phyloP scores from a whole-genome alignment of 2,113 vertebrate genomes.

The Heliornis fulica region DNA sequence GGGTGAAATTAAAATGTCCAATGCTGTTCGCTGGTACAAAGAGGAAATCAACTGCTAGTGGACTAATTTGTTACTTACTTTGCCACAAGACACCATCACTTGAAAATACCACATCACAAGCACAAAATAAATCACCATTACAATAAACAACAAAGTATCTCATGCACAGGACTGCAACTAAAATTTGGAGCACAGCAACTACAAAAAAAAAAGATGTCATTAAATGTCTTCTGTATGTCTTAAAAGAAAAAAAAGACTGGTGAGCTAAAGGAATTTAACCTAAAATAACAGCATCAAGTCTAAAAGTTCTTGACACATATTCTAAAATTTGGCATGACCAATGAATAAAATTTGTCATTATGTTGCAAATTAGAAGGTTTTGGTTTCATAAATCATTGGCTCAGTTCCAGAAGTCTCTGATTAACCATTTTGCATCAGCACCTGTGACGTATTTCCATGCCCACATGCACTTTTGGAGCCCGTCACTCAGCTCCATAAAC shows the following conservation, averaged over 20 bases:
- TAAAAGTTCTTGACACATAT: neutral
- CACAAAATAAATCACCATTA: conserved; percentile 43
- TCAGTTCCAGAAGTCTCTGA: conserved; percentile 17
- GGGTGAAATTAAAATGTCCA: neutral
- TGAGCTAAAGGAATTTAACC: conserved; percentile 22
- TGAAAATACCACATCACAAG: conserved; percentile 43
- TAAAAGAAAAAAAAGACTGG: neutral
- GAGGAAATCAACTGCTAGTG: neutral
- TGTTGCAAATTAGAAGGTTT: neutral
- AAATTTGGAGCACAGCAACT: conserved; percentile 38
- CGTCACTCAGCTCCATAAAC: conserved; percentile 53
- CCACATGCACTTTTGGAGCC: conserved; percentile 68
- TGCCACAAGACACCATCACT: conserved; percentile 51
- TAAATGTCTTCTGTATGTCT: neutral
- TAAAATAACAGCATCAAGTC: neutral
- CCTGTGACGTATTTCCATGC: conserved; percentile 63
- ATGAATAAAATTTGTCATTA: neutral
- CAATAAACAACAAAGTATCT: conserved; percentile 5
- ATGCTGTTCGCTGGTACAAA: neutral
- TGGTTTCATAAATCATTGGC: neutral
- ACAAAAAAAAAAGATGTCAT: neutral
- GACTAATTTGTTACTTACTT: conserved; percentile 45
- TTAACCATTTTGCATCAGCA: conserved; percentile 32
- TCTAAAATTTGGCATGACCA: neutral
- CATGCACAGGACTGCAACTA: conserved; percentile 46